Base-by-base conservation (phyloP, 2,797 vertebrate genomes). In the Clarias platycephalus region DNA sequence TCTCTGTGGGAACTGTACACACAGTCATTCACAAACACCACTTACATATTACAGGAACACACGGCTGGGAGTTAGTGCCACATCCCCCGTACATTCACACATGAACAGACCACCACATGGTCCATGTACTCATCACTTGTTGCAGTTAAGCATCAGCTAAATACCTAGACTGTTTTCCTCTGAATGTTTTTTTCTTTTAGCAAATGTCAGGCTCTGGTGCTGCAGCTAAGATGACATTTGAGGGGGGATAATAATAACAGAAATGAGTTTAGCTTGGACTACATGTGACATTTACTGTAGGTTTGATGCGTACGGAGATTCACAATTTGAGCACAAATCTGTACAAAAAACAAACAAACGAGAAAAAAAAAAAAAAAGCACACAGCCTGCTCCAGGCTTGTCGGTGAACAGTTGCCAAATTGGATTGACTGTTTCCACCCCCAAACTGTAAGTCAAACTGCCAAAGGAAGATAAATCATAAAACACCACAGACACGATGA, bases 141-240 rank as follows among this genome's bases (percentile, higher is more conserved):
- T 70, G 12, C 9, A 84, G 5, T 60, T 40, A 62, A 68, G 64
- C 44, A 31, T 68, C 26, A 34, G 40, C 70, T 18, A 5, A 75
- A 67, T n/a, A 55, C 81, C 10, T 37, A 7, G 0, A 12, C 2
- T 20, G 26, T 60, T 70, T 60, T 31, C 28, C 1, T 67, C 26
- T 4, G 20, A 22, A 4, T 49, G 44, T 16, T 55, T 7, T 37
- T 37, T 24, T 44, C 9, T 37, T 58, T 85, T 66, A 1, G 1
- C 22, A 88, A 88, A 87, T 87, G 83, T 84, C 86, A 88, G 64
- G 55, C 37, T 58, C 44, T 57, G 83, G 34, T 74, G 63, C 40
- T 70, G 84, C 58, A 80, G 55, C 79, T 70, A 44, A 87, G 79
- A 63, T 87, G 81, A 85, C 84, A 87, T 87, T 87, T 86, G 78